phyloP scores from a whole-genome alignment of 2,113 vertebrate genomes.

The Micronycteris hirsuta region DNA sequence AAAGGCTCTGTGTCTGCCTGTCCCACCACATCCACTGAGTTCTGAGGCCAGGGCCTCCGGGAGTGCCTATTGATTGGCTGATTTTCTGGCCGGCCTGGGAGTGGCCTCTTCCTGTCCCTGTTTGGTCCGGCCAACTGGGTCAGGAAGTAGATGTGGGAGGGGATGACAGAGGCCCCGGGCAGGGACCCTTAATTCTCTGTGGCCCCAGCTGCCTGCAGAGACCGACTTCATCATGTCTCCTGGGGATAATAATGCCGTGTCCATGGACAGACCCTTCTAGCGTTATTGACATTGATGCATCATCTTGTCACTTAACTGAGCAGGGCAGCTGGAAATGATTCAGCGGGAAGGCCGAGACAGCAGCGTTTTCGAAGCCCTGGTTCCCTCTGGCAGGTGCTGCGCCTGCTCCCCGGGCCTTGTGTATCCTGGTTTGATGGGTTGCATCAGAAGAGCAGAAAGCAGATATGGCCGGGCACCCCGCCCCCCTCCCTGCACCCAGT shows the following conservation, averaged over 20 bases:
- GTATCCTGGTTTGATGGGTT: background rate
- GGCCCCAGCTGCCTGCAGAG: constrained; percentile 33
- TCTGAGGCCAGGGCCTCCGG: background rate
- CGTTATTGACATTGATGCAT: constrained; percentile 48
- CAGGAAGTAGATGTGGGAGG: background rate
- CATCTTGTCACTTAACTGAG: constrained; percentile 60
- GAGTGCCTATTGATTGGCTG: background rate
- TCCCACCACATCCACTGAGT: accelerated
- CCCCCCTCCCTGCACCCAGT: too few species aligned
- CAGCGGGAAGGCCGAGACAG: background rate
- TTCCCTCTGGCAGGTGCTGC: constrained; percentile 50
- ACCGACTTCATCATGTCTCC: background rate
- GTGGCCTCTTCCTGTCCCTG: background rate
- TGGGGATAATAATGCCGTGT: background rate
- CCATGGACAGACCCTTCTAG: background rate
- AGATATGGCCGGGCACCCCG: background rate
- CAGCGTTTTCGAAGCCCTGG: constrained; percentile 35
- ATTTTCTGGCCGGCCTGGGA: constrained; percentile 3
- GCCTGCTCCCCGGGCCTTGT: background rate
- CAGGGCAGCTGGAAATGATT: constrained; percentile 57
- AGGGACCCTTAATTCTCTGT: background rate
- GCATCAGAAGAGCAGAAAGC: constrained; percentile 34
- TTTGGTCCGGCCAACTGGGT: background rate
- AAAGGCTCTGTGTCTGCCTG: background rate
- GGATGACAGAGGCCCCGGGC: background rate